Evolutionary conservation across 2,888 invertebrate genomes (phyloP), one percentile per base, ranked within the genome.

Genomic region (Microplitis manilae): DNA sequence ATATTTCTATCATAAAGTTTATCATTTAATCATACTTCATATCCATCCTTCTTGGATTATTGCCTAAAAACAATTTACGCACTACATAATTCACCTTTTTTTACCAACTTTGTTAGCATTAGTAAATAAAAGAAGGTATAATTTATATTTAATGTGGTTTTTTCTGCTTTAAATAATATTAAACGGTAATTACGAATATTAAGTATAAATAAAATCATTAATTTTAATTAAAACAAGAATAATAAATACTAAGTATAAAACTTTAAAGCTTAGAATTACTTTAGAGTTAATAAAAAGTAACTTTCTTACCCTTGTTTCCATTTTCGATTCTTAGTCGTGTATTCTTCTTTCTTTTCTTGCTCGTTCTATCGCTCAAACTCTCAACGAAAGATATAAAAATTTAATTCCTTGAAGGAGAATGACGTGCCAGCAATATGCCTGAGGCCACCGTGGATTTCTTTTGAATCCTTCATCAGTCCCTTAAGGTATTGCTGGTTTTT

Each of bases 341-440:
- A 60, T 75, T 76, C 39, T 17, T 61, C 40, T 72, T 20, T 50
- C 62, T 76, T 69, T 67, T 30, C 64, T 73, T 73, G 77, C 79
- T 76, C 68, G 77, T 79, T 80, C 85, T 86, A 88, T 89, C 87
- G 86, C 84, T 89, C 86, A 86, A 87, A 88, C 89, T 89, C 88
- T 89, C 89, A 88, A 80, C 88, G 85, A 85, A 84, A 84, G 88
- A 85, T 88, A 89, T 90, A 89, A 90, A 90, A 89, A 89, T 90
- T 90, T 89, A 89, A 89, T 90, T 90, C 88, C 85, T 87, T 81
- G 79, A 81, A 83, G 82, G 82, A 85, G 87, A 88, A 89, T 87
- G 88, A 84, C 80, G 83, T 83, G 84, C 79, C 80, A 81, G 75
- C 77, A 67, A 76, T 30, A 30, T 77, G 80, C 82, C 80, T 71